Percentiles rank a stretch among this genome's conserved stretches.
Evolutionary conservation across 2,113 vertebrate species (phyloP).

Genomic region (Oriolus oriolus): DNA sequence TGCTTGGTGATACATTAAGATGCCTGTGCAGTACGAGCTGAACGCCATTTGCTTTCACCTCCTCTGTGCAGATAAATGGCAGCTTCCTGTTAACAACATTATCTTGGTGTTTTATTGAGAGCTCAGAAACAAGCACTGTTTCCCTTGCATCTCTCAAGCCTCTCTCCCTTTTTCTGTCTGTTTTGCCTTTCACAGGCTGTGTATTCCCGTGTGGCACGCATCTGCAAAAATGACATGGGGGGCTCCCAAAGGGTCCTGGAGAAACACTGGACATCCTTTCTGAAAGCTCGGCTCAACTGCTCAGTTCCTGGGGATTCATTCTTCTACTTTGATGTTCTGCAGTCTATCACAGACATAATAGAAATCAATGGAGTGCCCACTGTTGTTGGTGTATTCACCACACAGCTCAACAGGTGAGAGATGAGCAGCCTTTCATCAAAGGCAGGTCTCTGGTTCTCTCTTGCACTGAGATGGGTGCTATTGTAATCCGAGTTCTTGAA

Average conservation of each 20-base stretch:
- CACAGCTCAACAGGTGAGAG: constrained; percentile 95
- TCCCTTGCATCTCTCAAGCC: constrained; percentile 43
- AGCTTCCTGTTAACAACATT: constrained; percentile 9
- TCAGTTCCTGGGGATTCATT: constrained; percentile 96
- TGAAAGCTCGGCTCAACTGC: constrained; percentile 95
- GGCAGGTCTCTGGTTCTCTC: background rate
- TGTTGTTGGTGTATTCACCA: constrained; percentile 93
- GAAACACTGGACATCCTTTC: constrained; percentile 98
- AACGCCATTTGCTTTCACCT: constrained; percentile 2
- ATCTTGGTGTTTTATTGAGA: background rate
- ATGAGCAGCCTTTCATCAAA: background rate
- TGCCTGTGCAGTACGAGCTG: background rate
- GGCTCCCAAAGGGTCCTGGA: constrained; percentile 97
- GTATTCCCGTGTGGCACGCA: constrained; percentile 95
- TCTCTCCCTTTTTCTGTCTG: background rate
- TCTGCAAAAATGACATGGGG: constrained; percentile 97
- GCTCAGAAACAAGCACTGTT: constrained; percentile 4
- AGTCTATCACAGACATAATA: constrained; percentile 95
- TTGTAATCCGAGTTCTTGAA: background rate
- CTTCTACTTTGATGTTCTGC: constrained; percentile 98
- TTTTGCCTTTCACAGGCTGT: constrained; percentile 77
- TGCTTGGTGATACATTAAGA: constrained; percentile 15
- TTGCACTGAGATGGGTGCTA: background rate
- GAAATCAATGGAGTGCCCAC: constrained; percentile 87
- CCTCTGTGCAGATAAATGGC: background rate